A percentile compares a stretch with the other conserved stretches of the same genome.
Conservation (phyloP, 2,888 invertebrate genomes). For the Netelia inedita region DNA sequence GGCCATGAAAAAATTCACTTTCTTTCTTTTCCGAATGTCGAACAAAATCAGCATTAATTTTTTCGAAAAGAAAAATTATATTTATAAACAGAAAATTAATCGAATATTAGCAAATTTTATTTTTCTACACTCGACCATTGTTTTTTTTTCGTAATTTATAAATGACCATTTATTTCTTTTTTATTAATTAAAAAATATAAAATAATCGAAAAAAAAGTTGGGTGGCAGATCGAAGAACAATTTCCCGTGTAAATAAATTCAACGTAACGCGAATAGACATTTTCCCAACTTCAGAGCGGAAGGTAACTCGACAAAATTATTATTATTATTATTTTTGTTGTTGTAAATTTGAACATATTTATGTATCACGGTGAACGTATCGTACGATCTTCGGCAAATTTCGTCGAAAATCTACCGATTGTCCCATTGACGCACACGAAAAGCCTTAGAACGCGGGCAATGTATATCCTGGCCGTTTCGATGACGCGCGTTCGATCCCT, state of each 20-base stretch:
- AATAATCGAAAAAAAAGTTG: too few relatives aligned
- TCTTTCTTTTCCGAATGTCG: background rate
- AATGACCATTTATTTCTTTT: too few relatives aligned
- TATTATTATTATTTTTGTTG: too few relatives aligned
- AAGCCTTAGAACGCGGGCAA: background rate
- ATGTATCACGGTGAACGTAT: background rate
- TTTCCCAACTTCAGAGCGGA: too few relatives aligned
- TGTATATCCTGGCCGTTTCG: constrained; percentile 38
- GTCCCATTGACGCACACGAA: constrained; percentile 59
- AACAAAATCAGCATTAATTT: constrained; percentile 11
- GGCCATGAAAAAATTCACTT: constrained; percentile 13
- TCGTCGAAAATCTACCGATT: constrained; percentile 30
- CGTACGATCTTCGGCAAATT: constrained; percentile 40
- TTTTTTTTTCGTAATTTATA: too few relatives aligned
- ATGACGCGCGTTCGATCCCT: constrained; percentile 50
- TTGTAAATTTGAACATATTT: too few relatives aligned
- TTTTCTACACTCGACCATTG: too few relatives aligned
- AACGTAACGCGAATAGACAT: too few relatives aligned
- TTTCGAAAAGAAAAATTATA: background rate
- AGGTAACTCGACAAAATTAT: too few relatives aligned
- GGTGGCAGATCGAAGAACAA: too few relatives aligned
- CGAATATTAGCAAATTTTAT: background rate
- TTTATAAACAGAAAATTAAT: constrained; percentile 16
- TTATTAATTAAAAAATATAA: too few relatives aligned
- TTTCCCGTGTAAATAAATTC: too few relatives aligned